Evolutionary conservation across 2,797 vertebrate species (phyloP).

Genomic region (Emydoidea blandingii): DNA sequence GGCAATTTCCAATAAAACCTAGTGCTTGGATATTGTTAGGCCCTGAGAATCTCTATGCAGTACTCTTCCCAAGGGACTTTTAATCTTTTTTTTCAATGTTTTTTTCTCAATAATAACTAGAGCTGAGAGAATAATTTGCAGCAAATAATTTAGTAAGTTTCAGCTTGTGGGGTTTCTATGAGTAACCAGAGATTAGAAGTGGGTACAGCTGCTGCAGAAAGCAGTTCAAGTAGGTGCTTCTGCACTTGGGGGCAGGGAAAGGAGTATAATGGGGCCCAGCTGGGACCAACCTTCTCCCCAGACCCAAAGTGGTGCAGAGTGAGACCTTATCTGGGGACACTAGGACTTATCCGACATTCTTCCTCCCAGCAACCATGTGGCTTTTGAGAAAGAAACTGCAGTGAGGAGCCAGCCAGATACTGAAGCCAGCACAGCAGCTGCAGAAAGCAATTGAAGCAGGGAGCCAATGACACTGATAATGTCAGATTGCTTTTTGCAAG

Average conservation of each 20-base stretch:
- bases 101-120: not conserved
- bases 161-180: not conserved
- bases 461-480: not conserved
- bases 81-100: not conserved
- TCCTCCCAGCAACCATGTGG: fast-evolving
- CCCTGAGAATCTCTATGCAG: not conserved
- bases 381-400: not conserved
- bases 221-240: fast-evolving
- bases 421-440: not conserved
- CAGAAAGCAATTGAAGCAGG: not conserved
- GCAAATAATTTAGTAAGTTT: not conserved
- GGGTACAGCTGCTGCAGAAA: not conserved
- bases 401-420: not conserved
- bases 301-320: not conserved
- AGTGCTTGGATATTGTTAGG: not conserved
- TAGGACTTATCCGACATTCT: not conserved
- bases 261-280: not conserved
- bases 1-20: not conserved
- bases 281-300: not conserved
- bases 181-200: not conserved
- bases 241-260: fast-evolving
- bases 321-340: not conserved
- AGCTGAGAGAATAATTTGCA: not conserved
- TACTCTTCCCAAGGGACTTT: not conserved
- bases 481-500: not conserved